phyloP scores from a whole-genome alignment of 2,113 vertebrate species.

The Danio rerio region GRCz12tu NC_133191.1:32797501-32798000 shows the following conservation, averaged over 20 bases:
- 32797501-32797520: constrained; percentile 66
- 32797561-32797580: not conserved
- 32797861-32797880: no score
- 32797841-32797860: no score
- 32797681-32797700: constrained; percentile 52
- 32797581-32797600: constrained; percentile 37
- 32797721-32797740: no score
- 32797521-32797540: constrained; percentile 56
- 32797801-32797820: no score
- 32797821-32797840: no score
- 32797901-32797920: no score
- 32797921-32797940: not conserved
- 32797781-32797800: no score
- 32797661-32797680: constrained; percentile 75
- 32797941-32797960: not conserved
- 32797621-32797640: constrained; percentile 61
- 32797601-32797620: constrained; percentile 63
- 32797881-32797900: no score
- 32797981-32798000: not conserved
- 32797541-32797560: constrained; percentile 25
- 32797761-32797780: no score
- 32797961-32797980: not conserved
- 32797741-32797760: no score
- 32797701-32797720: constrained; percentile 11
- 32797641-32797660: constrained; percentile 69